Base-by-base conservation (phyloP, 53 echinoderm and acorn worm species). In the Temnopleurus reevesii region DNA sequence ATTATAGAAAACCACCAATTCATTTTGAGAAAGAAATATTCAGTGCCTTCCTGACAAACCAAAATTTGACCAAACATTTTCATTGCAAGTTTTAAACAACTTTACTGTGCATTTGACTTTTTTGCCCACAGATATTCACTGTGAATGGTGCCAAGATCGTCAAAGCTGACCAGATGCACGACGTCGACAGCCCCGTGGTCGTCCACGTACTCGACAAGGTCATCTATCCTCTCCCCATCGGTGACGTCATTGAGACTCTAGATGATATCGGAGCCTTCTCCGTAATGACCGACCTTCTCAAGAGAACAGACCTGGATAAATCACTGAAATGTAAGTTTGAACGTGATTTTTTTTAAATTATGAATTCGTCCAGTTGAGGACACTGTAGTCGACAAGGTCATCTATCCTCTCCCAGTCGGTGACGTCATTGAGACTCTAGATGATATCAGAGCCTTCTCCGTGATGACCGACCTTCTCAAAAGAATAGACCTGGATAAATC, bases 381-480 rank as follows among this genome's bases (percentile, higher is more conserved):
- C 5, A 55, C 57, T 2, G 83, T 55, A 35, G 51, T 83, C 82
- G 82, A 82, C 35, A 53, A 51, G 28, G 82, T 55, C 82, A 83
- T 83, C 34, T 83, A 83, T 18, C 83, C 83, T 31, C 54, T 83
- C 33, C 83, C 83, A 8, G 12, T 53, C 19, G 83, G 83, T n/a
- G 55, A 83, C 83, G 31, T 83, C 2, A 51, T 83, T 0, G 38
- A 71, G 0, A 71, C 71, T 41, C 41, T 71, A 21, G 21, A 1
- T 41, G 71, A 71, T 38, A 21, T 19, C 71, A 36, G 35, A 36
- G 57, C 54, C 55, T 49, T 83, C 17, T 35, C 53, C 33, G 21
- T 27, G 36, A 35, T 83, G 34, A 18, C 51, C 57, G 83, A 53
- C 29, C 56, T 53, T 33, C 5, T 71, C 19, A 71, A 71, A 71